Conservation (phyloP, 2,113 vertebrate genomes). For the Xenopus borealis region DNA sequence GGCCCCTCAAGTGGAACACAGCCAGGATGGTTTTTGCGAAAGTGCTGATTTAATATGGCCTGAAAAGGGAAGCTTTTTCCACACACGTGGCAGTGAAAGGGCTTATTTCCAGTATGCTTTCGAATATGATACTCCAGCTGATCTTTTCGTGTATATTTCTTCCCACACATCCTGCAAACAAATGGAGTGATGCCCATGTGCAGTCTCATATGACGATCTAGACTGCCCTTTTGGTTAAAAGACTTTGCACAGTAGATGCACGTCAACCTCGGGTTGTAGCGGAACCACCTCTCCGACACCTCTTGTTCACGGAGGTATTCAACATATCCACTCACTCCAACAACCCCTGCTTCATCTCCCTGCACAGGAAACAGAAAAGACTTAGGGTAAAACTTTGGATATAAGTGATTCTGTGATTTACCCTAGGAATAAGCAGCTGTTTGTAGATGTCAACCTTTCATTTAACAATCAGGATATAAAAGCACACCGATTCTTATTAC, state of each 20-base stretch:
- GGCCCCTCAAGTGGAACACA: constrained; percentile 86
- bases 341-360: constrained; percentile 84
- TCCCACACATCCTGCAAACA: constrained; percentile 96
- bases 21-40: constrained; percentile 97
- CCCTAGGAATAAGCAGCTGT: too few species aligned
- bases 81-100: constrained; percentile 95
- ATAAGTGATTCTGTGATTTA: too few species aligned
- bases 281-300: constrained; percentile 95
- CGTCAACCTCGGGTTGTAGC: constrained; percentile 94
- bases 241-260: constrained; percentile 99
- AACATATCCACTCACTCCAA: constrained; percentile 91
- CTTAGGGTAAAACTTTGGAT: constrained; percentile 8
- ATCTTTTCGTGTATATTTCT: constrained; percentile 98
- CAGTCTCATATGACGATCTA: constrained; percentile 96
- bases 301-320: constrained; percentile 94
- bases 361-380: constrained; percentile 51
- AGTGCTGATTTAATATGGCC: constrained; percentile 99
- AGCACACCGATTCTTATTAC: too few species aligned
- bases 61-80: constrained; percentile 98
- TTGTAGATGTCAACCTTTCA: too few species aligned
- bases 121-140: constrained; percentile 98
- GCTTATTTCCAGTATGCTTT: constrained; percentile 98
- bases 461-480: too few species aligned
- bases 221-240: constrained; percentile 98
- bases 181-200: constrained; percentile 99